A percentile compares a stretch with the other conserved stretches of the same genome.
Evolutionary conservation across 2,888 invertebrate species (phyloP).

Genomic region (Heteropelma amictum): DNA sequence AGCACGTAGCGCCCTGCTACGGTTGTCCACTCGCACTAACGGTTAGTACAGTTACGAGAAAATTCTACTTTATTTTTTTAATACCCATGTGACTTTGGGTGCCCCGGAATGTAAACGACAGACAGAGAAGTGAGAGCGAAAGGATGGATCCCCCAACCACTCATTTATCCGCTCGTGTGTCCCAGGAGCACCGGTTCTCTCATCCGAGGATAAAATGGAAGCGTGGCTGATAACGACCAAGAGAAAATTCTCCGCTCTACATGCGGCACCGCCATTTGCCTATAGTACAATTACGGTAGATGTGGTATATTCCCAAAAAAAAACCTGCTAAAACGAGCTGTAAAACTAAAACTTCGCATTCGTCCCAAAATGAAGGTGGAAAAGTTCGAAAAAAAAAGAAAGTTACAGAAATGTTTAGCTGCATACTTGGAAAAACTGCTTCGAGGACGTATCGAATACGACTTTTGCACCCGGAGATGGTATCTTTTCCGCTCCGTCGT

Average conservation of each 20-base stretch:
- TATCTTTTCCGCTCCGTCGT: too few species aligned
- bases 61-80: constrained; percentile 50
- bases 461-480: too few species aligned
- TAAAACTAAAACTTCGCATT: constrained; percentile 18
- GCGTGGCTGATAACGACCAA: constrained; percentile 50
- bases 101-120: constrained; percentile 30
- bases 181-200: constrained; percentile 7
- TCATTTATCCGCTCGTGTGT: constrained; percentile 20
- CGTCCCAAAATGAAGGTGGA: too few species aligned
- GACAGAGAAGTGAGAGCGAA: constrained; percentile 22
- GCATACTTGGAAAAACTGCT: too few species aligned
- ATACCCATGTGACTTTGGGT: constrained; percentile 41
- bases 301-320: neutral
- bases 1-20: constrained; percentile 46
- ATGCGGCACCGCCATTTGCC: constrained; percentile 1
- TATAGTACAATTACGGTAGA: constrained; percentile 41
- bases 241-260: constrained; percentile 20
- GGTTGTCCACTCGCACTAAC: constrained; percentile 55
- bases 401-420: too few species aligned
- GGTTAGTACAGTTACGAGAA: constrained; percentile 46
- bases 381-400: too few species aligned
- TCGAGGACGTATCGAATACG: too few species aligned
- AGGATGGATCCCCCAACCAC: neutral
- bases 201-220: constrained; percentile 39
- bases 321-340: constrained; percentile 6